These are phyloP conservation scores for Cyrtodaria siliqua DNA, from an alignment of 2,888 invertebrate species.

Conservation along the genomic window DNA sequence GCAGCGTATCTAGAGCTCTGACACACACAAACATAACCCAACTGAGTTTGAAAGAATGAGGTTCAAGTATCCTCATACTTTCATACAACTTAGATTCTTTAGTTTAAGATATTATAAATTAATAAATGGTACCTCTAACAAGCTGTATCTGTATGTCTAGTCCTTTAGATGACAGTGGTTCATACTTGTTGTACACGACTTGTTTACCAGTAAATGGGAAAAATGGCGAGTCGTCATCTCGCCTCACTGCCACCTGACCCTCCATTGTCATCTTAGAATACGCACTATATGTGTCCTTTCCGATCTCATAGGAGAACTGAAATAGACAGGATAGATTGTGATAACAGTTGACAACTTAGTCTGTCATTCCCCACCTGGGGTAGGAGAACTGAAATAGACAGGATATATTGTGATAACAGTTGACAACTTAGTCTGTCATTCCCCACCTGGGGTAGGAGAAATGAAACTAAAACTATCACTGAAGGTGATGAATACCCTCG, in stretches of 20 bases:
- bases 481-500: too few species aligned
- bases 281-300: conserved; percentile 48
- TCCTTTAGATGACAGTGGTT: conserved; percentile 24
- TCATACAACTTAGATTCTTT: too few species aligned
- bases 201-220: conserved; percentile 62
- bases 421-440: neutral
- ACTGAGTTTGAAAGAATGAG: too few species aligned
- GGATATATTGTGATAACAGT: neutral
- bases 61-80: too few species aligned
- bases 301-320: conserved; percentile 54
- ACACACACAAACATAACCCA: too few species aligned
- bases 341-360: neutral
- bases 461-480: neutral
- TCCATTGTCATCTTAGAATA: conserved; percentile 46
- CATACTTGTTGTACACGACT: conserved; percentile 31
- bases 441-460: neutral
- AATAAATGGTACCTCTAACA: conserved; percentile 42
- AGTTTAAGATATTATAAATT: too few species aligned
- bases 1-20: too few species aligned
- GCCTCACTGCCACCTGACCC: conserved; percentile 41
- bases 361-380: neutral
- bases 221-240: conserved; percentile 35
- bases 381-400: conserved; percentile 46
- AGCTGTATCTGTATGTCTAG: conserved; percentile 52
- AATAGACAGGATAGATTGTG: conserved; percentile 5